A percentile compares a stretch with the other conserved stretches of the same genome.
Evolutionary conservation across 1,140 invertebrate genomes (phyloP).

Genomic region (Drusus annulatus): DNA sequence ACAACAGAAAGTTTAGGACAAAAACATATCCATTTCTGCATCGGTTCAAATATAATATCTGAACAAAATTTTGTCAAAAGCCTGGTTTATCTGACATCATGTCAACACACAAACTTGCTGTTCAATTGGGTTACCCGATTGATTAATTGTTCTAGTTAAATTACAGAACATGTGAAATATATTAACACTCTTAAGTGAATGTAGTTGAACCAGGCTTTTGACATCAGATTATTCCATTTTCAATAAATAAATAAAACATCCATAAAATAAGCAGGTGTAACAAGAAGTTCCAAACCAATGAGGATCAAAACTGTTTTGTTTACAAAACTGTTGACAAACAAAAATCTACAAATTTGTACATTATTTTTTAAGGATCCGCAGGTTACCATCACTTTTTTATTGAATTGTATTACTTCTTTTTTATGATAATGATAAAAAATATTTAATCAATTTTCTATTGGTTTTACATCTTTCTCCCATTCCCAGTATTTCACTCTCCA

Average conservation of each 20-base stretch:
- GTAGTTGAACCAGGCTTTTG: background rate
- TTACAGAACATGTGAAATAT: background rate
- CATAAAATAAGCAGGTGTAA: background rate
- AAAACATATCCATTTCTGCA: conserved; percentile 8
- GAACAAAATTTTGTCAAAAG: background rate
- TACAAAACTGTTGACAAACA: too few relatives aligned
- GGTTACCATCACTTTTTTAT: conserved; percentile 16
- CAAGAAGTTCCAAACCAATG: too few relatives aligned
- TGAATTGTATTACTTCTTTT: conserved; percentile 33
- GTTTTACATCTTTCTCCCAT: background rate
- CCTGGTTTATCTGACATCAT: too few relatives aligned
- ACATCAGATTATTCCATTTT: conserved; percentile 8
- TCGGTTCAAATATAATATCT: conserved; percentile 10
- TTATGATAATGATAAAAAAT: conserved; percentile 30
- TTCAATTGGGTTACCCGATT: background rate
- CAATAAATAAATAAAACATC: background rate
- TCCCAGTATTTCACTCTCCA: too few relatives aligned
- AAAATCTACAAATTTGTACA: background rate
- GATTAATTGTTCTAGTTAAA: background rate
- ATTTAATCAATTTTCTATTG: conserved; percentile 10
- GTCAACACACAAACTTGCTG: too few relatives aligned
- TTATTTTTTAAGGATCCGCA: background rate
- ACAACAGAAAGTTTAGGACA: conserved; percentile 60
- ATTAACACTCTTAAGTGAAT: too few relatives aligned
- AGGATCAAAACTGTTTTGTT: too few relatives aligned